Conservation (phyloP, 2,888 invertebrate genomes). For the Parasteatoda lunata region DNA sequence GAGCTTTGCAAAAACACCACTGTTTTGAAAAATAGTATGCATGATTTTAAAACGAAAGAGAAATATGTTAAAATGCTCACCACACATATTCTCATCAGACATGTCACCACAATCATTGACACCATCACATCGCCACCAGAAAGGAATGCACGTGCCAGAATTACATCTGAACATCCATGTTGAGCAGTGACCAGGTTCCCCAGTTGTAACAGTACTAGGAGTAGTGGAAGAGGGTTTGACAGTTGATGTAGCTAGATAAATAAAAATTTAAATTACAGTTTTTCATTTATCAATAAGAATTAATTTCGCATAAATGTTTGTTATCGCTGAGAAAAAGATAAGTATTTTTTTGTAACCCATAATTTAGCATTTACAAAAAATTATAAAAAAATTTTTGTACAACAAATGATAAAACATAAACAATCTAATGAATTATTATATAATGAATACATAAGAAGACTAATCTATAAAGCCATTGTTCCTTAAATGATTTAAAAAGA, state of each 20-base stretch:
- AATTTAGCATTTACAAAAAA: neutral
- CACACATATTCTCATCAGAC: slow-evolving; percentile 69
- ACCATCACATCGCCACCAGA: slow-evolving; percentile 80
- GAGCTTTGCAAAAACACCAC: neutral
- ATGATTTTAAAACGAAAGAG: neutral
- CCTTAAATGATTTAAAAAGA: too few species aligned
- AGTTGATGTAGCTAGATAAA: slow-evolving; percentile 17
- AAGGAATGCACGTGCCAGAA: slow-evolving; percentile 76
- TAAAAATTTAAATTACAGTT: neutral
- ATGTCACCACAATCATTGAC: slow-evolving; percentile 69
- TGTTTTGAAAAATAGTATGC: neutral
- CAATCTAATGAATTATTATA: neutral
- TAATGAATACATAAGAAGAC: neutral
- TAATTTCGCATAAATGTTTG: too few species aligned
- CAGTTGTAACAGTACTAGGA: slow-evolving; percentile 22
- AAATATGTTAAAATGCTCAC: slow-evolving; percentile 23
- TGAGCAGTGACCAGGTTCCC: slow-evolving; percentile 54
- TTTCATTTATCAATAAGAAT: too few species aligned
- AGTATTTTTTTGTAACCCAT: too few species aligned
- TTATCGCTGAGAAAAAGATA: too few species aligned
- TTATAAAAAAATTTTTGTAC: neutral
- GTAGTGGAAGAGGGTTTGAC: slow-evolving; percentile 8
- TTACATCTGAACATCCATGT: slow-evolving; percentile 74
- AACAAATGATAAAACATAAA: neutral
- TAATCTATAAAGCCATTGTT: neutral